These are phyloP conservation scores for Pherbina coryleti DNA, from an alignment of 2,888 invertebrate genomes.

Conservation along the genomic window DNA sequence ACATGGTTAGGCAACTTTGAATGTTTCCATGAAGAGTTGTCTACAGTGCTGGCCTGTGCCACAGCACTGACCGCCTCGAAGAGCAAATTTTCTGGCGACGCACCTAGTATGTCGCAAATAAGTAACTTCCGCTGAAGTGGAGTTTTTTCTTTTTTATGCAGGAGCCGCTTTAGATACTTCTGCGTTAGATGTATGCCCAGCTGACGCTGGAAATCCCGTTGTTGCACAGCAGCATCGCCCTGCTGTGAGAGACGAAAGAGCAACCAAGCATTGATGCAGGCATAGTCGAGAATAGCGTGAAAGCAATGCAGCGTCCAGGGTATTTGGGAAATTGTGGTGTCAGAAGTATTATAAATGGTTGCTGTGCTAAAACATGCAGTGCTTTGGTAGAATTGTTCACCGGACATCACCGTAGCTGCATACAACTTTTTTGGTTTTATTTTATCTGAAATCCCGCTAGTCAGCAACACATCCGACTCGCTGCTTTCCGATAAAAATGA, in stretches of 20 bases:
- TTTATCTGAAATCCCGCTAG: conserved; percentile 49
- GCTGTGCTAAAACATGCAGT: conserved; percentile 36
- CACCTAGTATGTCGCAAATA: conserved; percentile 60
- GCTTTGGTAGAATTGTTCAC: conserved; percentile 48
- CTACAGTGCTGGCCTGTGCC: conserved; percentile 44
- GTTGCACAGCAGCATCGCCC: conserved; percentile 49
- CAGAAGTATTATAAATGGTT: neutral
- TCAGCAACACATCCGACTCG: conserved; percentile 43
- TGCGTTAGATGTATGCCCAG: conserved; percentile 60
- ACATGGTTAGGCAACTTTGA: conserved; percentile 52
- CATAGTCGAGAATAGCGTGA: conserved; percentile 55
- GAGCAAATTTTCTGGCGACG: conserved; percentile 53
- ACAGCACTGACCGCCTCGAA: conserved; percentile 50
- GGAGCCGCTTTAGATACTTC: conserved; percentile 56
- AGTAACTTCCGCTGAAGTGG: conserved; percentile 56
- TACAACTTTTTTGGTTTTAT: conserved; percentile 50
- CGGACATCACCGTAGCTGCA: conserved; percentile 42
- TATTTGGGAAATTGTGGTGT: neutral
- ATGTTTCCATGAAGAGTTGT: conserved; percentile 45
- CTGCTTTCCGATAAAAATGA: neutral
- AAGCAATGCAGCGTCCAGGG: conserved; percentile 50
- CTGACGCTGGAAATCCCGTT: conserved; percentile 60
- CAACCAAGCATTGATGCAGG: conserved; percentile 58
- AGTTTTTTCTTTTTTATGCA: conserved; percentile 53
- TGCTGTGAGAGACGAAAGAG: conserved; percentile 56